Percentiles rank a stretch among this genome's conserved stretches.
phyloP scores from a whole-genome alignment of 2,113 vertebrate genomes.

The Callaeas wilsoni region DNA sequence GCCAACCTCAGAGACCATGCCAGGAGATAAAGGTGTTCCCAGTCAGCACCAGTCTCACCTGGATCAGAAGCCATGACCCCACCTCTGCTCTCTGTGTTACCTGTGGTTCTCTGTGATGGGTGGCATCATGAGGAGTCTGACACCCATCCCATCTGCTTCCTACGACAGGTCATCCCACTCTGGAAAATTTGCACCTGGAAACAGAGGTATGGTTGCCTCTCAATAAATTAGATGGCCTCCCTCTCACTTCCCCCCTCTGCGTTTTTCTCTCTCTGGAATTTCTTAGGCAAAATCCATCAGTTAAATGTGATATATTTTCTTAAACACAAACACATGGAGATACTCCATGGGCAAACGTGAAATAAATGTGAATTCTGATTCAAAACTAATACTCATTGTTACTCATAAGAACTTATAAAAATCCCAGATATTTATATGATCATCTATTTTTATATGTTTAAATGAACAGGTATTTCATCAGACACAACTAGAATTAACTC shows the following conservation, averaged over 20 bases:
- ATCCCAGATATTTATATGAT: background rate
- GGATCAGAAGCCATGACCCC: background rate
- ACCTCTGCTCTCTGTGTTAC: background rate
- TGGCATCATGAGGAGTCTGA: background rate
- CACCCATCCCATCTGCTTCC: fast-evolving
- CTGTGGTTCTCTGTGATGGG: background rate
- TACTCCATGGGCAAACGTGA: background rate
- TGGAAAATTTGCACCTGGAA: background rate
- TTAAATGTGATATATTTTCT: background rate
- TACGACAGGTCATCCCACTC: background rate
- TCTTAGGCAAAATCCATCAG: background rate
- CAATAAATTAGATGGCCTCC: background rate
- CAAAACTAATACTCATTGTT: background rate
- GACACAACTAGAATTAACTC: background rate
- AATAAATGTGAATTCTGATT: background rate
- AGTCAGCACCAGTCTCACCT: background rate
- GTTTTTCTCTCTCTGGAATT: background rate
- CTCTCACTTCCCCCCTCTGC: fast-evolving
- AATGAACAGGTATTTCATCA: background rate
- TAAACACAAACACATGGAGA: background rate
- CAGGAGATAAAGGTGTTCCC: background rate
- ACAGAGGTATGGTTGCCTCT: background rate
- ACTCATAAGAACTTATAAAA: background rate
- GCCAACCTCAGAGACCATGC: background rate
- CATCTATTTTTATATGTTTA: background rate